phyloP scores from a whole-genome alignment of 2,888 invertebrate species.

The Chalcis sispes region DNA sequence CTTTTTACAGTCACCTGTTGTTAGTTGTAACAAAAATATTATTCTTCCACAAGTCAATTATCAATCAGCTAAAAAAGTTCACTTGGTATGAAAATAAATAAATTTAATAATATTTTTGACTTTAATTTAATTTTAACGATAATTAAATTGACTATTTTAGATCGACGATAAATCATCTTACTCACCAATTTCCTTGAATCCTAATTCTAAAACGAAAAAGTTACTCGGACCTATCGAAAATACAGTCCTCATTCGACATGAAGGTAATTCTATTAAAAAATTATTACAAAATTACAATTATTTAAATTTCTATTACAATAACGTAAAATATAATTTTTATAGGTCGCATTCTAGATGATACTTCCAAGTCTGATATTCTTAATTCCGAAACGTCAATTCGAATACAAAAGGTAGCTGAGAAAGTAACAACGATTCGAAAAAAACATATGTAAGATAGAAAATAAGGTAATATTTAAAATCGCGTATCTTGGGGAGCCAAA shows the following conservation, averaged over 20 bases:
- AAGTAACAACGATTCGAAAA: slow-evolving; percentile 29
- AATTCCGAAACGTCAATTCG: slow-evolving; percentile 47
- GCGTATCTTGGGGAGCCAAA: too few relatives aligned
- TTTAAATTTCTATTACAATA: background rate
- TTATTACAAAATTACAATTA: slow-evolving; percentile 15
- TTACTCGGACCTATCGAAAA: slow-evolving; percentile 62
- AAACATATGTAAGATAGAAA: slow-evolving; percentile 24
- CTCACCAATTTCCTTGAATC: slow-evolving; percentile 29
- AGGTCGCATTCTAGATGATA: slow-evolving; percentile 46
- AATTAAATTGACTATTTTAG: slow-evolving; percentile 41
- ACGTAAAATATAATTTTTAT: background rate
- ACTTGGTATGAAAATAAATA: slow-evolving; percentile 59
- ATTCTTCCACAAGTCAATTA: slow-evolving; percentile 64
- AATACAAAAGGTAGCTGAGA: slow-evolving; percentile 50
- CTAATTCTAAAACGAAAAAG: slow-evolving; percentile 58
- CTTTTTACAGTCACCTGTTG: slow-evolving; percentile 44
- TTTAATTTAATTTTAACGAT: slow-evolving; percentile 1
- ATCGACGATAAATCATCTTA: slow-evolving; percentile 54
- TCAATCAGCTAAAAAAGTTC: slow-evolving; percentile 61
- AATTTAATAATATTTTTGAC: slow-evolving; percentile 11
- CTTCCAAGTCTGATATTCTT: background rate
- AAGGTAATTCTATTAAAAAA: slow-evolving; percentile 60
- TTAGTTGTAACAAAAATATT: slow-evolving; percentile 55
- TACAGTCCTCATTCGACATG: slow-evolving; percentile 67
- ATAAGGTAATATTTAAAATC: too few relatives aligned